phyloP scores from a whole-genome alignment of 2,888 invertebrate genomes.

The Eremobia ochroleuca region DNA sequence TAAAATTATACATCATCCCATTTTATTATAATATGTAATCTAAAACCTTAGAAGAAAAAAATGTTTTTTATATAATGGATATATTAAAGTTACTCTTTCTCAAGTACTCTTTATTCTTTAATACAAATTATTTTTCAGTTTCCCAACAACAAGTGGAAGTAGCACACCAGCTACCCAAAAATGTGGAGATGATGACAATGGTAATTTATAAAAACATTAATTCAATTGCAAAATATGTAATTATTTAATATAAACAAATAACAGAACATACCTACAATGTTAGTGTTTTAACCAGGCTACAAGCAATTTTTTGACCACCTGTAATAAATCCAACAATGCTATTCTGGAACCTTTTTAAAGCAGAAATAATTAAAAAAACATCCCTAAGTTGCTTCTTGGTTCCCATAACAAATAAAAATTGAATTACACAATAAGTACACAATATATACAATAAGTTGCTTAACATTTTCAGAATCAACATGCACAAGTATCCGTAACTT shows the following conservation, averaged over 20 bases:
- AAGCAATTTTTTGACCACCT: background rate
- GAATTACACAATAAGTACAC: too few species aligned
- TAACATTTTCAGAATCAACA: slow-evolving; percentile 81
- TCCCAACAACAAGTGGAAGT: slow-evolving; percentile 76
- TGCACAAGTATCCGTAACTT: slow-evolving; percentile 88
- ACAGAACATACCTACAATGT: background rate
- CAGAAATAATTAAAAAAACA: background rate
- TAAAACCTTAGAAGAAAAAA: background rate
- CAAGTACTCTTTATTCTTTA: background rate
- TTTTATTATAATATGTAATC: background rate
- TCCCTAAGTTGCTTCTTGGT: too few species aligned
- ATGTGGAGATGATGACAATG: slow-evolving; percentile 84
- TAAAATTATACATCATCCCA: background rate
- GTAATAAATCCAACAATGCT: background rate
- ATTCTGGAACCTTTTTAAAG: too few species aligned
- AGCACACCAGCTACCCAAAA: slow-evolving; percentile 80
- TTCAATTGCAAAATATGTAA: background rate
- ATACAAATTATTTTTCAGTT: slow-evolving; percentile 71
- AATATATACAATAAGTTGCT: too few species aligned
- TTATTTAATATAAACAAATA: background rate
- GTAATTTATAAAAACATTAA: slow-evolving; percentile 66
- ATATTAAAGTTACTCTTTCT: background rate
- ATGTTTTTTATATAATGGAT: too few species aligned
- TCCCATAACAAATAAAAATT: background rate
- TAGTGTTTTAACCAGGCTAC: background rate